Conservation (phyloP, 1,140 invertebrate species). For the Macrotrachela quadricornifera region DNA sequence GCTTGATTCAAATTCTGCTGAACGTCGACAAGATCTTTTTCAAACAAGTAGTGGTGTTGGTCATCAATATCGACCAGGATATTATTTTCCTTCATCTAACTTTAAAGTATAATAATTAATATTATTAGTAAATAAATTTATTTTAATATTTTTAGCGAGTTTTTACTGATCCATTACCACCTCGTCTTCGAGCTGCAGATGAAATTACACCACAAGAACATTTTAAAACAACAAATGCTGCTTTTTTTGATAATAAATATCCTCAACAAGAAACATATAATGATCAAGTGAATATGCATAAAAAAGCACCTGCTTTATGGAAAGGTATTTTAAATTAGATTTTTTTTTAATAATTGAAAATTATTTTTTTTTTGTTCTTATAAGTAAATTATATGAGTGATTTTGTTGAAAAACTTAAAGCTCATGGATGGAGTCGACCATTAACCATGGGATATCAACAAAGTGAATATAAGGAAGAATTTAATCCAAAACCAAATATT, state of each 20-base stretch:
- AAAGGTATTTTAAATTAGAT: too few relatives aligned
- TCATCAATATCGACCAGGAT: conserved; percentile 27
- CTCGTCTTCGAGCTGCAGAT: conserved; percentile 19
- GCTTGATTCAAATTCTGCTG: neutral
- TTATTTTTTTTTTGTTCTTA: too few relatives aligned
- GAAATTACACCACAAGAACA: conserved; percentile 20
- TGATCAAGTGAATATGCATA: conserved; percentile 6
- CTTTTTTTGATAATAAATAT: conserved; percentile 24
- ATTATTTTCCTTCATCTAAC: conserved; percentile 27
- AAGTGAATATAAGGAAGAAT: conserved; percentile 25
- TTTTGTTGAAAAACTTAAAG: too few relatives aligned
- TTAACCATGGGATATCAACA: conserved; percentile 29
- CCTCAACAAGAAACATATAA: conserved; percentile 11
- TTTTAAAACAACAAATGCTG: conserved; percentile 23
- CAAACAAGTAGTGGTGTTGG: conserved; percentile 27
- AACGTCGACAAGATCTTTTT: conserved; percentile 10
- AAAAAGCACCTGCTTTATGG: too few relatives aligned
- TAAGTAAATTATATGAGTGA: too few relatives aligned
- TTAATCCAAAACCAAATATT: conserved; percentile 6
- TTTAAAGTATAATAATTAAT: conserved; percentile 19
- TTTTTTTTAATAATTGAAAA: too few relatives aligned
- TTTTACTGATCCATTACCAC: conserved; percentile 20
- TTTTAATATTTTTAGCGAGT: conserved; percentile 1
- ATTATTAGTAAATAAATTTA: neutral
- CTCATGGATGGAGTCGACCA: conserved; percentile 16